Conservation (phyloP, 2,113 vertebrate genomes). For the Chaetodon auriga region DNA sequence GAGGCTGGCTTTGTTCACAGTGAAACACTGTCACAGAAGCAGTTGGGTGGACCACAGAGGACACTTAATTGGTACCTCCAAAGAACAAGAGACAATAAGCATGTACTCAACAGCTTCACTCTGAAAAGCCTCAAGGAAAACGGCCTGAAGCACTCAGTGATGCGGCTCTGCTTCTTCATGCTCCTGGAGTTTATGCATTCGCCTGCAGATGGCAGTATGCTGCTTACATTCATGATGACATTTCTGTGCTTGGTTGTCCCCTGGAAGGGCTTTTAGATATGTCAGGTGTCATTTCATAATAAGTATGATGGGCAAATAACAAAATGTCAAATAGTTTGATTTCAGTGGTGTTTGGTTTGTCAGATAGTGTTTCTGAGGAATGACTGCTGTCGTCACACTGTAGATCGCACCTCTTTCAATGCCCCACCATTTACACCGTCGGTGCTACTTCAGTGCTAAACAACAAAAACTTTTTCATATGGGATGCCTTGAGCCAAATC, state of each 20-base stretch:
- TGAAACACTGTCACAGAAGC: neutral
- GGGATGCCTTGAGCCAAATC: neutral
- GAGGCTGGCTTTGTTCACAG: neutral
- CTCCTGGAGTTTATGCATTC: neutral
- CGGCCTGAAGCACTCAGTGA: too few relatives aligned
- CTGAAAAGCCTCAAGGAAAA: neutral
- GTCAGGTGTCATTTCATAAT: neutral
- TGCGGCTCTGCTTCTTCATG: too few relatives aligned
- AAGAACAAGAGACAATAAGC: neutral
- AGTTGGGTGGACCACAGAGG: neutral
- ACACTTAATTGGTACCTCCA: neutral
- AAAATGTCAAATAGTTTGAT: neutral
- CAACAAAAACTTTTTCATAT: neutral
- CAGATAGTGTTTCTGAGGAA: neutral
- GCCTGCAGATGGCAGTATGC: slow-evolving; percentile 52
- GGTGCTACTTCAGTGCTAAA: neutral
- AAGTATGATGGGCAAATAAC: neutral
- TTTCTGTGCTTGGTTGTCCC: neutral
- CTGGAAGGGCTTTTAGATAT: neutral
- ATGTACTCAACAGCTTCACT: neutral
- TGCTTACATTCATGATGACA: neutral
- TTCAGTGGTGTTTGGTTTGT: neutral
- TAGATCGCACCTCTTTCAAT: neutral
- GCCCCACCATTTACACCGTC: neutral
- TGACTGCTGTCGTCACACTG: neutral